Conservation (phyloP, 1,140 invertebrate species). For the Saccostrea cuccullata region DNA sequence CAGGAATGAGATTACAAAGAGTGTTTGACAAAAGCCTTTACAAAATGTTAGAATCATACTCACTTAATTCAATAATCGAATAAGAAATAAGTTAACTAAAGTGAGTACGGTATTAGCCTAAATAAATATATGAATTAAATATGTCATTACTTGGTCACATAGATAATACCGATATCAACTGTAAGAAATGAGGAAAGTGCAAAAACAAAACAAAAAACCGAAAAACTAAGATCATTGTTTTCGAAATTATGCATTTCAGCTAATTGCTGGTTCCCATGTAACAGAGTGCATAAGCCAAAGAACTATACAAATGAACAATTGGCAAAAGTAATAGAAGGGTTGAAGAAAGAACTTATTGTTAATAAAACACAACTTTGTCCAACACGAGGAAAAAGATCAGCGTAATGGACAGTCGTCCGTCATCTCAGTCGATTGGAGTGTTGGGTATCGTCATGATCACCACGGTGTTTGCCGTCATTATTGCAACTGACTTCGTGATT, state of each 20-base stretch:
- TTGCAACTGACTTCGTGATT: neutral
- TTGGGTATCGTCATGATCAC: constrained; percentile 14
- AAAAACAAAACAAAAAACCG: no score
- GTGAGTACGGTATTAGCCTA: no score
- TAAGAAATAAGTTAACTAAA: no score
- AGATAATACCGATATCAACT: no score
- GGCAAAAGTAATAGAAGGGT: neutral
- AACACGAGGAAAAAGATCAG: constrained; percentile 16
- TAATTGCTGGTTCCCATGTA: constrained; percentile 13
- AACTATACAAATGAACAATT: neutral
- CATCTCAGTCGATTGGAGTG: neutral
- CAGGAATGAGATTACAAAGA: no score
- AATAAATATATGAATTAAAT: no score
- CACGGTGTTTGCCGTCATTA: neutral
- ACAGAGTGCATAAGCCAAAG: neutral
- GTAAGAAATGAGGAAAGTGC: no score
- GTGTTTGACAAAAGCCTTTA: no score
- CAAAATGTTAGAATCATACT: no score
- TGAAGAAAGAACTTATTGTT: neutral
- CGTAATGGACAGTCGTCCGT: neutral
- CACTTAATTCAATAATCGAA: no score
- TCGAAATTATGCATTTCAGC: neutral
- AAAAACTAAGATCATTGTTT: no score
- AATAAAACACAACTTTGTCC: constrained; percentile 6
- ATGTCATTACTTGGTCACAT: no score